Percentiles rank a stretch among this genome's conserved stretches.
These are phyloP conservation scores for Bombus breviceps DNA, from an alignment of 1,140 invertebrate genomes.

Conservation along the genomic window DNA sequence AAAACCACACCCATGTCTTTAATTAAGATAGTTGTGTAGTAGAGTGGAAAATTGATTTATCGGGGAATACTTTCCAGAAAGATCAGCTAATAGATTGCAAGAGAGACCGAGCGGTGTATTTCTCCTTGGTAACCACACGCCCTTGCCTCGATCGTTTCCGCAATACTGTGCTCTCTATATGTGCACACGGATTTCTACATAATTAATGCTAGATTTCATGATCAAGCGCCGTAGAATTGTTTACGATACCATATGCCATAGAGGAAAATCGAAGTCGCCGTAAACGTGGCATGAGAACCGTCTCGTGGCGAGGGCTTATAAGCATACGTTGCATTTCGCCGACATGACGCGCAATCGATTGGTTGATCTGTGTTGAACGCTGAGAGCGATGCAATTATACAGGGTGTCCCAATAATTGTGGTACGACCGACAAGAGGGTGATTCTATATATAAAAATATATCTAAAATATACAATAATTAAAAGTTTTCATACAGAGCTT, in stretches of 20 bases:
- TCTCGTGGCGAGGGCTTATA: background rate
- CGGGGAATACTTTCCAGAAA: background rate
- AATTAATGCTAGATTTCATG: background rate
- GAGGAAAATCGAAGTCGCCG: background rate
- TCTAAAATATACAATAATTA: background rate
- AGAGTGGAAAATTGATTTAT: background rate
- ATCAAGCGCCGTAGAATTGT: background rate
- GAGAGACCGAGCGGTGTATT: background rate
- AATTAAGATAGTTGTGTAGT: background rate
- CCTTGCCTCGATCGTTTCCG: background rate
- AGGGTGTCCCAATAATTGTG: background rate
- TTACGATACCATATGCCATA: conserved; percentile 12
- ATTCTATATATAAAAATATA: background rate
- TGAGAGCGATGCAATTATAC: background rate
- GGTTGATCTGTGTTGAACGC: conserved; percentile 46
- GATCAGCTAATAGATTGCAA: background rate
- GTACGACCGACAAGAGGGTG: no score
- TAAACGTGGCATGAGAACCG: conserved; percentile 7
- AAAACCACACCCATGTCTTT: conserved; percentile 61
- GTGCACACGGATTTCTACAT: background rate
- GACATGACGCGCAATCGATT: conserved; percentile 66
- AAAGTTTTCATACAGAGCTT: background rate
- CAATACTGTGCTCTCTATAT: background rate
- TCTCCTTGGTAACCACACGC: conserved; percentile 68
- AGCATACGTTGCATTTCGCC: conserved; percentile 59